phyloP scores from a whole-genome alignment of 2,113 vertebrate species.

The Psilopsiagon aurifrons region DNA sequence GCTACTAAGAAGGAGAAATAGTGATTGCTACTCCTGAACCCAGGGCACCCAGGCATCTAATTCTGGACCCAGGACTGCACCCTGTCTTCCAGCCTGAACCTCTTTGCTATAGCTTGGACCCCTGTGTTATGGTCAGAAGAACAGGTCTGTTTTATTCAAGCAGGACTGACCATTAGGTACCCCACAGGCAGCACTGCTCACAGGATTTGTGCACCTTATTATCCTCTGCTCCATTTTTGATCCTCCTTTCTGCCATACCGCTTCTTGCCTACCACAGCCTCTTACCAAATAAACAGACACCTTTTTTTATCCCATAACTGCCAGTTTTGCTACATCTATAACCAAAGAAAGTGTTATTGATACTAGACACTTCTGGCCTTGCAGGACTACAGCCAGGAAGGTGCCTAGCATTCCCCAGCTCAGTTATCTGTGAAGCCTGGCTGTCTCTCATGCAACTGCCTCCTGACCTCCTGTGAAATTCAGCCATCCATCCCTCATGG shows the following conservation, averaged over 20 bases:
- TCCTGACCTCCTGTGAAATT: not conserved
- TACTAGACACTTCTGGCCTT: not conserved
- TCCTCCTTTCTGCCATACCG: not conserved
- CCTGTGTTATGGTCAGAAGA: not conserved
- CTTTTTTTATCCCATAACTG: not conserved
- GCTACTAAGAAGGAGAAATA: not conserved
- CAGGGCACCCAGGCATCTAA: not conserved
- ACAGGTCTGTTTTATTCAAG: not conserved
- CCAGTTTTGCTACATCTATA: not conserved
- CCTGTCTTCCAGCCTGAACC: rapidly evolving
- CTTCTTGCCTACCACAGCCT: not conserved
- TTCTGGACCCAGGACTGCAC: not conserved
- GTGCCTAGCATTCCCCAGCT: not conserved
- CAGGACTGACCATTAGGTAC: not conserved
- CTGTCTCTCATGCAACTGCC: rapidly evolving
- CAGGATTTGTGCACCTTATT: not conserved
- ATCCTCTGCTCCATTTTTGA: not conserved
- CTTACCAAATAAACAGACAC: not conserved
- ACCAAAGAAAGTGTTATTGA: not conserved
- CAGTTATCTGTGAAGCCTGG: not conserved
- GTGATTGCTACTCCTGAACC: not conserved
- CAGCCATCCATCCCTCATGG: not conserved
- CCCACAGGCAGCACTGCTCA: not conserved
- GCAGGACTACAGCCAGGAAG: not conserved
- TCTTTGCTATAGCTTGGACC: not conserved